Conservation (phyloP, 37 sponge, comb jelly and placozoan genomes). For the Chondrilla cf. caribensis region DNA sequence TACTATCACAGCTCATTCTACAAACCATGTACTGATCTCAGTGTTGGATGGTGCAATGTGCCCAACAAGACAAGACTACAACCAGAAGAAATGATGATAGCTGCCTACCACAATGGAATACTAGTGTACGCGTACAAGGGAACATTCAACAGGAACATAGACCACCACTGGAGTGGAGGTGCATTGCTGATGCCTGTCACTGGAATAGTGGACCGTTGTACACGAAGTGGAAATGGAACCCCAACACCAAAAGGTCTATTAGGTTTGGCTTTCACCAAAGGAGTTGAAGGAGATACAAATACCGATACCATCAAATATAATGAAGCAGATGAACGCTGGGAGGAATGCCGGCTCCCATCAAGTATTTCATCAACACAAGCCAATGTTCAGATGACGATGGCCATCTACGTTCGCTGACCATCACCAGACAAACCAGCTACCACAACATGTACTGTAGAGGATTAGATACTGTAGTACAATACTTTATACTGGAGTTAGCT, state of each 20-base stretch:
- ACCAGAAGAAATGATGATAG: slow-evolving; percentile 28
- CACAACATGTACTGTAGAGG: too few relatives aligned
- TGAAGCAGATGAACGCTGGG: slow-evolving; percentile 11
- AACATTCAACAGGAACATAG: slow-evolving; percentile 25
- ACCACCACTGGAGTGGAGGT: slow-evolving; percentile 32
- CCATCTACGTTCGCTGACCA: slow-evolving; percentile 29
- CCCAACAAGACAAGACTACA: slow-evolving; percentile 26
- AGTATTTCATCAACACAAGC: background rate
- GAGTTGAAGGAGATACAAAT: background rate
- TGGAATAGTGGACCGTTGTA: slow-evolving; percentile 14
- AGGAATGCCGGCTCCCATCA: slow-evolving; percentile 20
- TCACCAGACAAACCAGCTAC: background rate
- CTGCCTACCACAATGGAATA: slow-evolving; percentile 25
- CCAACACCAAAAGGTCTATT: background rate
- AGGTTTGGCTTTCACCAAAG: slow-evolving; percentile 8
- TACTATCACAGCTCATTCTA: slow-evolving; percentile 16
- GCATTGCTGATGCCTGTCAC: background rate
- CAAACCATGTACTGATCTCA: slow-evolving; percentile 14
- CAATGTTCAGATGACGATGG: slow-evolving; percentile 28
- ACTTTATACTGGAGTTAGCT: too few relatives aligned
- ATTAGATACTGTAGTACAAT: background rate
- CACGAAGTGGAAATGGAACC: background rate
- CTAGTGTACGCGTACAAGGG: slow-evolving; percentile 30
- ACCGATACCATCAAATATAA: background rate
- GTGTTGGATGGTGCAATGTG: slow-evolving; percentile 27